Base-by-base conservation (phyloP, 1,140 invertebrate species). In the Ooceraea biroi region DNA sequence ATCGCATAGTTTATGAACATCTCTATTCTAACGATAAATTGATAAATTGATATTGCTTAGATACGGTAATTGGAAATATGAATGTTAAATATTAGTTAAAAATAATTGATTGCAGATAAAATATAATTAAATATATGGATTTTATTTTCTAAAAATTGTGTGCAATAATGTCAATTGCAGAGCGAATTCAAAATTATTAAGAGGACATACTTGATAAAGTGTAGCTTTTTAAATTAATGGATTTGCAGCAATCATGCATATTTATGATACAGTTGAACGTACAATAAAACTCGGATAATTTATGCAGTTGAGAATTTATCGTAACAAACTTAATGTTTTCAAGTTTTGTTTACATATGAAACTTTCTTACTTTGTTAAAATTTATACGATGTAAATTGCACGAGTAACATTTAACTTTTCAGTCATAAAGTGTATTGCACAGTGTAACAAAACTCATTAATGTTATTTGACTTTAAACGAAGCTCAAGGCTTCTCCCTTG, bases 371-470 rank as follows among this genome's bases (percentile, higher is more conserved):
- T n/a, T n/a, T n/a, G n/a, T n/a, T n/a, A n/a, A n/a, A n/a, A n/a
- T n/a, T 44, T 22, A 44, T 14, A n/a, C 11, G 3, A n/a, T 50
- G 36, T 22, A 55, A 41, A 12, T 73, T 57, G 41, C 10, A 1
- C 12, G 5, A 74, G 2, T 1, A 44, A 60, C 8, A 48, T 0
- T 76, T 48, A 4, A 76, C 30, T 65, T 50, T 65, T 65, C 36
- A 0, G 8, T 7, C 3, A 2, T 36, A 50, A 76, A 30, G 27
- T 30, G 3, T 19, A 11, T 65, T 12, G 0, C 48, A 19, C 3
- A 65, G 36, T 65, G 65, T 50, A 27, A 61, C 36, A 48, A 30
- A 63, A 63, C 25, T 44, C n/a, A 30, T 63, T 65, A 63, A 19
- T n/a, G 12, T 74, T 61, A 74, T 76, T 63, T 30, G 55, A 30